phyloP scores from a whole-genome alignment of 2,113 vertebrate species.

The Paramormyrops kingsleyae region DNA sequence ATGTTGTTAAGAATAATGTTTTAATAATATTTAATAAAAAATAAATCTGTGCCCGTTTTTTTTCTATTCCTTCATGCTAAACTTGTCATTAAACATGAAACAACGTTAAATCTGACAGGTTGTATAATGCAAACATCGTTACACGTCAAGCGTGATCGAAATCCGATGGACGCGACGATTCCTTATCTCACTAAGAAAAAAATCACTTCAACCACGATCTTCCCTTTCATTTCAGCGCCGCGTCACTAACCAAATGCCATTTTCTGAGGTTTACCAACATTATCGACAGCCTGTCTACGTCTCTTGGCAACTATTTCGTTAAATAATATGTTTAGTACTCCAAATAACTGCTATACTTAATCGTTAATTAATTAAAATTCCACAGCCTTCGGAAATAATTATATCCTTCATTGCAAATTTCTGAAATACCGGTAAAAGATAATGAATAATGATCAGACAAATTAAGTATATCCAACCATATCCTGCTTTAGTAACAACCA shows the following conservation, averaged over 20 bases:
- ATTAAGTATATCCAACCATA: neutral
- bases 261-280: neutral
- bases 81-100: conserved; percentile 57
- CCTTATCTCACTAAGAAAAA: neutral
- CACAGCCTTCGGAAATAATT: neutral
- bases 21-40: conserved; percentile 73
- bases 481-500: neutral
- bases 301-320: neutral
- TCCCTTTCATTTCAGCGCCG: neutral
- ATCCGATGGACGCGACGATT: neutral
- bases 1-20: conserved; percentile 64
- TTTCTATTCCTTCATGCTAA: conserved; percentile 13
- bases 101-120: neutral
- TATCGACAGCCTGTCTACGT: neutral
- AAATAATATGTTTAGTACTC: neutral
- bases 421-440: neutral
- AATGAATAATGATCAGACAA: neutral
- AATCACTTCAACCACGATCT: neutral
- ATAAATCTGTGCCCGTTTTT: conserved; percentile 11
- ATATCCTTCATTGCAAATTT: neutral
- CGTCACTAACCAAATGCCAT: neutral
- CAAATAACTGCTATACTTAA: neutral
- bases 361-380: neutral
- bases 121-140: neutral
- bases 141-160: neutral